These are phyloP conservation scores for Brachionus rotundiformis DNA, from an alignment of 1,140 invertebrate species.

Conservation along the genomic window DNA sequence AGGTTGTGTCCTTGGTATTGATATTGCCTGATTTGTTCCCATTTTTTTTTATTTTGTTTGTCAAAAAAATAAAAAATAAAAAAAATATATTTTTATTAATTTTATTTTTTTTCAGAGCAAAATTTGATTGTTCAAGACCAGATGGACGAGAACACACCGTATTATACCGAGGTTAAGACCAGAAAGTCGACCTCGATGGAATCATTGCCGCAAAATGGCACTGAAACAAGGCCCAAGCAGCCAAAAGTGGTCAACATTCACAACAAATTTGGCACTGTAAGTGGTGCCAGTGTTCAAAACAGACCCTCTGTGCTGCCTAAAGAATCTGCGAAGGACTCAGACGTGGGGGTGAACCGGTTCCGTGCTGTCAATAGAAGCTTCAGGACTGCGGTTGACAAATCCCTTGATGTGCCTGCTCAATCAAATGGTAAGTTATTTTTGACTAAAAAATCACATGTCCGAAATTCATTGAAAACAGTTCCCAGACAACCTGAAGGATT, in stretches of 20 bases:
- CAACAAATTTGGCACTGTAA: constrained; percentile 31
- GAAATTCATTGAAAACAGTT: background rate
- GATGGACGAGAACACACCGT: background rate
- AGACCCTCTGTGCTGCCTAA: background rate
- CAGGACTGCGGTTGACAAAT: constrained; percentile 46
- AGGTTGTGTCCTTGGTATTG: background rate
- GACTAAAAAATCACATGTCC: background rate
- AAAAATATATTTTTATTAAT: background rate
- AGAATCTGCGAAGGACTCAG: background rate
- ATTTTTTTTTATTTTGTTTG: background rate
- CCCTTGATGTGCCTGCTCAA: background rate
- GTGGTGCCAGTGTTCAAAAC: background rate
- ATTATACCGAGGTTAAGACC: constrained; percentile 11
- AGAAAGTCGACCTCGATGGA: constrained; percentile 14
- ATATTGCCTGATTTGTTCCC: background rate
- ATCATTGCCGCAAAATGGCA: background rate
- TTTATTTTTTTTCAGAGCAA: constrained; percentile 26
- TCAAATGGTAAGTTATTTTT: constrained; percentile 25
- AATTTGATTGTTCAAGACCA: constrained; percentile 31
- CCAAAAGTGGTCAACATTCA: background rate
- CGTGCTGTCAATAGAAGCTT: constrained; percentile 42
- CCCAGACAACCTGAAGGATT: background rate
- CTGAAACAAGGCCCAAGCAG: background rate
- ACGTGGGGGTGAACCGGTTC: background rate
- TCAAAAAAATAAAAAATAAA: no score